Percentiles rank a stretch among this genome's conserved stretches.
phyloP scores from a whole-genome alignment of 2,888 invertebrate species.

The Athalia rosae region DNA sequence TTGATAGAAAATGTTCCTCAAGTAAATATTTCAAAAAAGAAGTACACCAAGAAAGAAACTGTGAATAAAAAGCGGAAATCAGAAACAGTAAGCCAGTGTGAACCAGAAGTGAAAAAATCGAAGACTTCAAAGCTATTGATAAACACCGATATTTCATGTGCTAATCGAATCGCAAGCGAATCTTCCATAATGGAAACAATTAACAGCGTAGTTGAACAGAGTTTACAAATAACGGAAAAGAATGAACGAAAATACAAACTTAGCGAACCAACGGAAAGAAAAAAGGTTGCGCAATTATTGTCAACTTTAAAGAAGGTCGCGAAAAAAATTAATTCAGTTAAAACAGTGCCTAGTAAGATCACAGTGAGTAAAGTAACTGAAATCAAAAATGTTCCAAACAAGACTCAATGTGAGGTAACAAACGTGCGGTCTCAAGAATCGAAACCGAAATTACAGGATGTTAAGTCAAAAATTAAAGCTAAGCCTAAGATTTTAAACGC shows the following conservation, averaged over 20 bases:
- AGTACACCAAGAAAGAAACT: constrained; percentile 50
- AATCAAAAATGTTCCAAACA: constrained; percentile 23
- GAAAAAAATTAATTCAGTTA: constrained; percentile 73
- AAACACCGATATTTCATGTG: constrained; percentile 57
- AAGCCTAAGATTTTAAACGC: constrained; percentile 54
- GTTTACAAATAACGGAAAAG: constrained; percentile 67
- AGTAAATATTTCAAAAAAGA: constrained; percentile 39
- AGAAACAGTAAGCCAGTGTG: constrained; percentile 58
- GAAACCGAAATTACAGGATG: constrained; percentile 55
- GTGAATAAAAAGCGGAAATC: constrained; percentile 62
- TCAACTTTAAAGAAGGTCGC: constrained; percentile 68
- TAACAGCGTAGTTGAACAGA: constrained; percentile 67
- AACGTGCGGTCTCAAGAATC: constrained; percentile 43
- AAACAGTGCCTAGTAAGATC: constrained; percentile 57
- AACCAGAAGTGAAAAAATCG: constrained; percentile 62
- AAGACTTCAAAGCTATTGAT: constrained; percentile 67
- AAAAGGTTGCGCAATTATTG: constrained; percentile 55
- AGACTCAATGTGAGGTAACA: constrained; percentile 14
- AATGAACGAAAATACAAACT: constrained; percentile 62
- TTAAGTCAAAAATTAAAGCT: constrained; percentile 55
- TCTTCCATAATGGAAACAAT: constrained; percentile 71
- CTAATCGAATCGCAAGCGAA: constrained; percentile 60
- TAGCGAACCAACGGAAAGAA: constrained; percentile 68
- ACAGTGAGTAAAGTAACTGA: constrained; percentile 46
- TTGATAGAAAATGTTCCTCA: constrained; percentile 42